These are phyloP conservation scores for Sander lucioperca DNA, from an alignment of 2,113 vertebrate species.

Conservation along the genomic window DNA sequence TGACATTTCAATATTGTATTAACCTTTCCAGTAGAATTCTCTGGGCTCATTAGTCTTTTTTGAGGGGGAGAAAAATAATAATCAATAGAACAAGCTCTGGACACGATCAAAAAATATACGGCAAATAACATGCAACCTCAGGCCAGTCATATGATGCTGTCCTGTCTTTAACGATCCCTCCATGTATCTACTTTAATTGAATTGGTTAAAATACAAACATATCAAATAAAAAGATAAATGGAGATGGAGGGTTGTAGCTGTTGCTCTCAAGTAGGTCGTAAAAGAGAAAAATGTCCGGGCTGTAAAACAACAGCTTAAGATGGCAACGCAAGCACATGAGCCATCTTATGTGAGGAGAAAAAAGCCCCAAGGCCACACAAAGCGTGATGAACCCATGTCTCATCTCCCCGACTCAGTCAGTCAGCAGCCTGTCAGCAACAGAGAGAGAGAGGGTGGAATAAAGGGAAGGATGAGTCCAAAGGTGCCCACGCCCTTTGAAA, in stretches of 20 bases:
- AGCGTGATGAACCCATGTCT: conserved; percentile 62
- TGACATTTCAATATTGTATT: conserved; percentile 90
- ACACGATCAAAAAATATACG: conserved; percentile 77
- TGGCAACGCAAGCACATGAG: conserved; percentile 61
- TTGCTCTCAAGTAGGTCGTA: conserved; percentile 63
- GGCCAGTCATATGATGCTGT: conserved; percentile 66
- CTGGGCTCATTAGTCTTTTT: conserved; percentile 86
- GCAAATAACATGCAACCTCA: conserved; percentile 73
- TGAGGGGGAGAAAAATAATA: conserved; percentile 80
- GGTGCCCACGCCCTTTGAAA: conserved; percentile 44
- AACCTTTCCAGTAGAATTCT: conserved; percentile 86
- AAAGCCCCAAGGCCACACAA: conserved; percentile 71
- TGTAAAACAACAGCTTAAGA: conserved; percentile 69
- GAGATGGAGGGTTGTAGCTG: conserved; percentile 33
- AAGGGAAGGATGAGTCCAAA: conserved; percentile 31
- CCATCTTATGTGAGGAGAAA: conserved; percentile 49
- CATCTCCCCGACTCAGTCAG: conserved; percentile 39
- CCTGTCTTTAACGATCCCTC: conserved; percentile 66
- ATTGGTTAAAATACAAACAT: conserved; percentile 41
- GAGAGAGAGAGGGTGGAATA: background rate
- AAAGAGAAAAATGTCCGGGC: conserved; percentile 58
- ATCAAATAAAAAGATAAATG: conserved; percentile 50
- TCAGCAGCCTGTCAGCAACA: conserved; percentile 55
- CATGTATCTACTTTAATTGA: conserved; percentile 51
- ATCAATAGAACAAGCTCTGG: conserved; percentile 85